Percentiles rank a stretch among this genome's conserved stretches.
phyloP scores from a whole-genome alignment of 2,113 vertebrate species.

The Anarhynchus alexandrinus region DNA sequence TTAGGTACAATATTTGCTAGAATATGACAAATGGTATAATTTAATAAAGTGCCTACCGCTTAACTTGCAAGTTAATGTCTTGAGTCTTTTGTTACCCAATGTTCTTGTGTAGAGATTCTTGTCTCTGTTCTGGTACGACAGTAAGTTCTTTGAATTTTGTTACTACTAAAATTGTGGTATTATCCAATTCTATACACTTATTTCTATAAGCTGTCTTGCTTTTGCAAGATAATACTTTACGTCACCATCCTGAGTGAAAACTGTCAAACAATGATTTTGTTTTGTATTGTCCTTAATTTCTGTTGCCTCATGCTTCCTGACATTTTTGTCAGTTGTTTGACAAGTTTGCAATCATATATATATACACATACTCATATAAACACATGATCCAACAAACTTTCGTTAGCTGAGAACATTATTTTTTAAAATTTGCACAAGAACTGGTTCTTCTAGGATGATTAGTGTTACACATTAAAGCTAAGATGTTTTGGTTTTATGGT shows the following conservation, averaged over 20 bases:
- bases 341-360: background rate
- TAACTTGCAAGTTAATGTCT: constrained; percentile 1
- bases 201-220: background rate
- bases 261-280: background rate
- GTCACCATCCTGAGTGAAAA: background rate
- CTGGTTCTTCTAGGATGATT: background rate
- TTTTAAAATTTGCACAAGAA: background rate
- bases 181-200: background rate
- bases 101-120: background rate
- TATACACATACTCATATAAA: background rate
- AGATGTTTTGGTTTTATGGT: background rate
- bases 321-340: background rate
- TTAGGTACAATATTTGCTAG: constrained; percentile 23
- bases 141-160: background rate
- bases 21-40: constrained; percentile 30
- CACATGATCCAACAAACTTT: background rate
- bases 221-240: background rate
- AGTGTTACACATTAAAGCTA: background rate
- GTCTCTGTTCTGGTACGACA: background rate
- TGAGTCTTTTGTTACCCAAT: background rate
- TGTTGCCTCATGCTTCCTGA: background rate
- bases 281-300: background rate
- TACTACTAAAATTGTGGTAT: background rate
- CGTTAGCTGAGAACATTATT: background rate
- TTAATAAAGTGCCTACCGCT: background rate